phyloP scores from a whole-genome alignment of 2,888 invertebrate genomes.

The Agrypnus murinus region DNA sequence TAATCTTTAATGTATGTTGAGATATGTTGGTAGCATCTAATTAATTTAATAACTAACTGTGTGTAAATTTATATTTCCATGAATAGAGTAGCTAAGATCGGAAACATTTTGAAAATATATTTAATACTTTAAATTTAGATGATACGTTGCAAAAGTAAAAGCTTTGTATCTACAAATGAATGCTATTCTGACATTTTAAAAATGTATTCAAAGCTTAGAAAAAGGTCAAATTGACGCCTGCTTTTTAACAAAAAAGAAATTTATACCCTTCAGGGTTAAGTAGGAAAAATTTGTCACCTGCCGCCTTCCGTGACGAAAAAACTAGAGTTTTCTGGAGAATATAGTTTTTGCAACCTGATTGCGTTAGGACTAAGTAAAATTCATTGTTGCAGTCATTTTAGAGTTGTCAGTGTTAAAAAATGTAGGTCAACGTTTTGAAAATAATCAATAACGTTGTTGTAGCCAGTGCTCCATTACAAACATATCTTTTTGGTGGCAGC shows the following conservation, averaged over 20 bases:
- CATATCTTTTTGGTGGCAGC: slow-evolving; percentile 55
- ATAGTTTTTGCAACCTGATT: slow-evolving; percentile 20
- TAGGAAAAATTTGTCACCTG: slow-evolving; percentile 28
- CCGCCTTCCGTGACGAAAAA: slow-evolving; percentile 6
- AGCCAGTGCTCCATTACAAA: slow-evolving; percentile 53
- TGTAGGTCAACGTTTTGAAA: slow-evolving; percentile 46
- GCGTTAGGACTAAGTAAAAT: slow-evolving; percentile 36
- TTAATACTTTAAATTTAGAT: too few species aligned
- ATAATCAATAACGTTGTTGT: slow-evolving; percentile 53
- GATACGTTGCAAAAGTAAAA: too few species aligned
- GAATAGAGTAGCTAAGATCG: too few species aligned
- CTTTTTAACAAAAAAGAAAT: slow-evolving; percentile 1
- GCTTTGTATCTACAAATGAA: too few species aligned
- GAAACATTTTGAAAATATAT: too few species aligned
- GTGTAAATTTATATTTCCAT: too few species aligned
- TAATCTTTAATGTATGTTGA: too few species aligned
- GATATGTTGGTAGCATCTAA: too few species aligned
- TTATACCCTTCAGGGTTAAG: slow-evolving; percentile 12
- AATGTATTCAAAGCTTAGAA: too few species aligned
- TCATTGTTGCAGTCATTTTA: slow-evolving; percentile 23
- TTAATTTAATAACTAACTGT: too few species aligned
- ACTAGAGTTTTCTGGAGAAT: slow-evolving; percentile 14
- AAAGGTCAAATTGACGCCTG: background rate
- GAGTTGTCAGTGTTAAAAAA: slow-evolving; percentile 28
- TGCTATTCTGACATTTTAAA: too few species aligned